Evolutionary conservation across 2,113 vertebrate genomes (phyloP).

Genomic region (Menidia beryllina): DNA sequence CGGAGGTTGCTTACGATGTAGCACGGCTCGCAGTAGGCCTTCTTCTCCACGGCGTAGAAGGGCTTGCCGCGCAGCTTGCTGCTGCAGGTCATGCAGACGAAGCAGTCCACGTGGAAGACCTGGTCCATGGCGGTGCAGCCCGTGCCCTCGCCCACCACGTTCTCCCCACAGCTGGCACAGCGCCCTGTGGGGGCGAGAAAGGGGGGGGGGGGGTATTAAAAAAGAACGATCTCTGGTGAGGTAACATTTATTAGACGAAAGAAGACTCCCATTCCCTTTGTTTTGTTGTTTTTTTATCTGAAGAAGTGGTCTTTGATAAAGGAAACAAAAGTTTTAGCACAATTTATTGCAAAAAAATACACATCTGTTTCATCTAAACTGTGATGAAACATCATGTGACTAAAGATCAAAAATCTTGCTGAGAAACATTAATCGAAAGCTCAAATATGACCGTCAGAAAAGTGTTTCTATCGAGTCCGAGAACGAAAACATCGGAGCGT

Average conservation of each 20-base stretch:
- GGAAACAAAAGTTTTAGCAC: background rate
- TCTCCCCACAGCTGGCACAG: slow-evolving; percentile 95
- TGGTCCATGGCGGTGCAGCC: slow-evolving; percentile 99
- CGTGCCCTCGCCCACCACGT: slow-evolving; percentile 95
- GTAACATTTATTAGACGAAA: slow-evolving; percentile 11
- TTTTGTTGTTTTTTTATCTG: too few species aligned
- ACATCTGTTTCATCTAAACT: too few species aligned
- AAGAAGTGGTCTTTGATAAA: too few species aligned
- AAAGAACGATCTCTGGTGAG: slow-evolving; percentile 8
- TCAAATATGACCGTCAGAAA: too few species aligned
- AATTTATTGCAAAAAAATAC: background rate
- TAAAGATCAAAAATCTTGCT: too few species aligned
- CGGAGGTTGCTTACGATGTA: slow-evolving; percentile 90
- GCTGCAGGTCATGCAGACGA: slow-evolving; percentile 92
- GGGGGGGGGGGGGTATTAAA: slow-evolving; percentile 17
- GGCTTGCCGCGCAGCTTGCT: slow-evolving; percentile 94
- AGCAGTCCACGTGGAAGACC: slow-evolving; percentile 96
- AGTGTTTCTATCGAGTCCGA: too few species aligned
- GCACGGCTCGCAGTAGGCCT: slow-evolving; percentile 97
- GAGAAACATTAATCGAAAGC: too few species aligned
- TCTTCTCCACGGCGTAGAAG: slow-evolving; percentile 97
- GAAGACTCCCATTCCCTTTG: background rate
- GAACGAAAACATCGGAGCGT: too few species aligned
- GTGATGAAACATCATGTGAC: too few species aligned
- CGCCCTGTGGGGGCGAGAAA: slow-evolving; percentile 90